Conservation (phyloP, 2,888 invertebrate species). For the Watsonalla cultraria region DNA sequence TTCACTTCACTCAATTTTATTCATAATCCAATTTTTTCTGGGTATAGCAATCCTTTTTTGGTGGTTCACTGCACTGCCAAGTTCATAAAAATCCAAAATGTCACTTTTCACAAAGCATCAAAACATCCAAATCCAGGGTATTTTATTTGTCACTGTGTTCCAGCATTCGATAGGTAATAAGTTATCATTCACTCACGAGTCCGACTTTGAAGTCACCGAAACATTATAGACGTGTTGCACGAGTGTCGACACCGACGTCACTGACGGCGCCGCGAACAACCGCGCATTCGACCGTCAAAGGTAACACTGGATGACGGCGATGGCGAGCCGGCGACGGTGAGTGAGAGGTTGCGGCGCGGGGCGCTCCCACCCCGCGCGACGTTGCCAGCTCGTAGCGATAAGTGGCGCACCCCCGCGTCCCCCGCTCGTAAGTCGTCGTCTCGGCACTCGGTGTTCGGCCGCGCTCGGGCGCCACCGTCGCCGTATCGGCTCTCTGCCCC, state of each 20-base stretch:
- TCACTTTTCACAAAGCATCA: conserved; percentile 64
- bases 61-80: conserved; percentile 68
- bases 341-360: conserved; percentile 79
- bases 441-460: conserved; percentile 69
- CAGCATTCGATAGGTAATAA: conserved; percentile 81
- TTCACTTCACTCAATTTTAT: conserved; percentile 44
- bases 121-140: conserved; percentile 69
- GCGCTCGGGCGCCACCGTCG: conserved; percentile 71
- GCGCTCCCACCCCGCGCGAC: conserved; percentile 75
- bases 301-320: conserved; percentile 79
- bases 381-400: conserved; percentile 77
- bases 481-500: conserved; percentile 64
- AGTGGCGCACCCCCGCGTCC: conserved; percentile 77
- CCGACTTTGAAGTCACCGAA: conserved; percentile 73
- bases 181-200: conserved; percentile 71
- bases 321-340: conserved; percentile 79
- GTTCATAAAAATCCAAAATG: conserved; percentile 54
- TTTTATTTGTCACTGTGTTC: conserved; percentile 82
- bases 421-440: conserved; percentile 68
- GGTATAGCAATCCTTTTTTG: conserved; percentile 62
- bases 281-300: conserved; percentile 78
- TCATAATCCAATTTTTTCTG: conserved; percentile 62
- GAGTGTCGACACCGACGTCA: conserved; percentile 76
- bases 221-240: conserved; percentile 77
- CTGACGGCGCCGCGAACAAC: conserved; percentile 73